These are phyloP conservation scores for Drosophila tanythrix DNA, from an alignment of 2,888 invertebrate species.

Conservation along the genomic window DNA sequence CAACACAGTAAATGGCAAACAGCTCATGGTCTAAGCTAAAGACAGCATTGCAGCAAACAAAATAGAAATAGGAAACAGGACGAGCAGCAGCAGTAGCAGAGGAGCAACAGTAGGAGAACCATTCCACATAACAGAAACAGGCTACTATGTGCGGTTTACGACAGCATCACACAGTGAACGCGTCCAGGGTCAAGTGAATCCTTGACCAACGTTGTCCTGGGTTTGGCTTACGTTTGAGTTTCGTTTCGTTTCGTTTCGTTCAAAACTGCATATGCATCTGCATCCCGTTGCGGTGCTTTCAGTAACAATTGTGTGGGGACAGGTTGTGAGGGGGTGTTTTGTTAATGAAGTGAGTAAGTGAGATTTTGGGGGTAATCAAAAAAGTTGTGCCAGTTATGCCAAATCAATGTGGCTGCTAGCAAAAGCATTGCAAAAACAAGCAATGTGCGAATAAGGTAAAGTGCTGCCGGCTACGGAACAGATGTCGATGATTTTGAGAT, in stretches of 20 bases:
- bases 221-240: conserved; percentile 18
- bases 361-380: neutral
- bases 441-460: neutral
- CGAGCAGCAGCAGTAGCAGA: conserved; percentile 4
- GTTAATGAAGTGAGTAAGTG: conserved; percentile 32
- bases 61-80: conserved; percentile 3
- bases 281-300: conserved; percentile 9
- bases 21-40: conserved; percentile 18
- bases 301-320: neutral
- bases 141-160: conserved; percentile 21
- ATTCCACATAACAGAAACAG: conserved; percentile 10
- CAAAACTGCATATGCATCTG: conserved; percentile 12
- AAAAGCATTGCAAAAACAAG: conserved; percentile 4
- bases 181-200: conserved; percentile 51
- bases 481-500: conserved; percentile 4
- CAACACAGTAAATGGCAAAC: conserved; percentile 68
- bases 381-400: conserved; percentile 13
- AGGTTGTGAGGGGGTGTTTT: neutral
- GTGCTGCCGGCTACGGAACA: conserved; percentile 1
- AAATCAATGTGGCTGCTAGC: conserved; percentile 17
- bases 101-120: conserved; percentile 5
- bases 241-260: neutral
- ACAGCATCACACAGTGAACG: conserved; percentile 21
- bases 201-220: conserved; percentile 40
- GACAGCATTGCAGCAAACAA: conserved; percentile 12